Evolutionary conservation across 2,888 invertebrate genomes (phyloP).

Genomic region (Drosophila emarginata): DNA sequence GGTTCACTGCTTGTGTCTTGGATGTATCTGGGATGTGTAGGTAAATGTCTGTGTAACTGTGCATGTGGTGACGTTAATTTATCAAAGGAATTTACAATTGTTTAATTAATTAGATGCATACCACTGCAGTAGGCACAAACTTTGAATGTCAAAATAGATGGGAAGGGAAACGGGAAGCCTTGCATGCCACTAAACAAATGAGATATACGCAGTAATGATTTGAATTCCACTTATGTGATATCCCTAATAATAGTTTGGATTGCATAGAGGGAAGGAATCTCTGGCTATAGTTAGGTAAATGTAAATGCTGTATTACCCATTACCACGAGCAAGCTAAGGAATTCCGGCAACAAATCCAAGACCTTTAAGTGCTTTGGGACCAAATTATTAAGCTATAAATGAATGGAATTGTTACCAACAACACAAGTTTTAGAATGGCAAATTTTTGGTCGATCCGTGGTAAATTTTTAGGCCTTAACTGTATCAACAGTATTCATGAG

Average conservation of each 20-base stretch:
- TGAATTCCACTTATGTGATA: slow-evolving; percentile 38
- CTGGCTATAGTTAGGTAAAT: not conserved
- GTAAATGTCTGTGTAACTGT: slow-evolving; percentile 30
- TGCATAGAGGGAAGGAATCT: not conserved
- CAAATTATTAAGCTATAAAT: not conserved
- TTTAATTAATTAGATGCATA: slow-evolving; percentile 67
- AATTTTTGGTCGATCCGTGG: too few species aligned
- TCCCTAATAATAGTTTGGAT: slow-evolving; percentile 3
- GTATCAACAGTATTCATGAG: too few species aligned
- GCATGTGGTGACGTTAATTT: slow-evolving; percentile 67
- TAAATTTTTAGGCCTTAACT: too few species aligned
- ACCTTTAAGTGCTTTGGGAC: not conserved
- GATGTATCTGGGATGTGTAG: not conserved
- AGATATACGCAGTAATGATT: slow-evolving; percentile 9
- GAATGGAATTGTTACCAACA: not conserved
- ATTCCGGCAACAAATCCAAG: not conserved
- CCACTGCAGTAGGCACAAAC: slow-evolving; percentile 16
- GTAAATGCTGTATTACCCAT: not conserved
- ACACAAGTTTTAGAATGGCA: not conserved
- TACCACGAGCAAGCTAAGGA: not conserved
- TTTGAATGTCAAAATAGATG: not conserved
- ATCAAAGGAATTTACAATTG: slow-evolving; percentile 73
- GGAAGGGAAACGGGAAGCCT: not conserved
- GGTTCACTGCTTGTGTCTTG: not conserved
- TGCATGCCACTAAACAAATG: slow-evolving; percentile 4